Percentiles rank a stretch among this genome's conserved stretches.
phyloP scores from a whole-genome alignment of 2,888 invertebrate species.

The Nemotelus nigrinus region DNA sequence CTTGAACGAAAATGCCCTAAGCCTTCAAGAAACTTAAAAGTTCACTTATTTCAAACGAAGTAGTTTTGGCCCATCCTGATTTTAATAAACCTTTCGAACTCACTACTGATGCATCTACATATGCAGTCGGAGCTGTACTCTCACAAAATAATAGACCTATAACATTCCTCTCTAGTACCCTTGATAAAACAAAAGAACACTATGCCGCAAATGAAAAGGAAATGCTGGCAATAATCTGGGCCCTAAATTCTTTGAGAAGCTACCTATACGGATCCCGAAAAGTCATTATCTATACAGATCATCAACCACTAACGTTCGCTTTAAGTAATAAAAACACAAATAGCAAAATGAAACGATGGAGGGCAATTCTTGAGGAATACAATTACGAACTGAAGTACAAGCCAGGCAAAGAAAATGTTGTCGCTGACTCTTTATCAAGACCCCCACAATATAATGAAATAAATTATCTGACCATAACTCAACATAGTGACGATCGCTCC shows the following conservation, averaged over 20 bases:
- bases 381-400: neutral
- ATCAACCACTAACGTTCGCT: neutral
- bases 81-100: neutral
- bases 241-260: neutral
- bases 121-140: neutral
- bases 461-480: neutral
- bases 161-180: neutral
- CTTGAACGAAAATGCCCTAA: slow-evolving; percentile 2
- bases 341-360: neutral
- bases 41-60: slow-evolving; percentile 35
- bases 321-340: neutral
- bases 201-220: slow-evolving; percentile 8
- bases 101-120: neutral
- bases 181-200: neutral
- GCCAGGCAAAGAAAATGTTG: too few species aligned
- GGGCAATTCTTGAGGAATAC: neutral
- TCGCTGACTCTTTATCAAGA: neutral
- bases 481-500: neutral
- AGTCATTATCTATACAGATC: slow-evolving; percentile 5
- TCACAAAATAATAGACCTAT: neutral
- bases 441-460: too few species aligned
- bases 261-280: neutral
- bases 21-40: neutral
- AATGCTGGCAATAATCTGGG: neutral
- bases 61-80: neutral